These are phyloP conservation scores for Phainopepla nitens DNA, from an alignment of 2,113 vertebrate species.

Conservation along the genomic window DNA sequence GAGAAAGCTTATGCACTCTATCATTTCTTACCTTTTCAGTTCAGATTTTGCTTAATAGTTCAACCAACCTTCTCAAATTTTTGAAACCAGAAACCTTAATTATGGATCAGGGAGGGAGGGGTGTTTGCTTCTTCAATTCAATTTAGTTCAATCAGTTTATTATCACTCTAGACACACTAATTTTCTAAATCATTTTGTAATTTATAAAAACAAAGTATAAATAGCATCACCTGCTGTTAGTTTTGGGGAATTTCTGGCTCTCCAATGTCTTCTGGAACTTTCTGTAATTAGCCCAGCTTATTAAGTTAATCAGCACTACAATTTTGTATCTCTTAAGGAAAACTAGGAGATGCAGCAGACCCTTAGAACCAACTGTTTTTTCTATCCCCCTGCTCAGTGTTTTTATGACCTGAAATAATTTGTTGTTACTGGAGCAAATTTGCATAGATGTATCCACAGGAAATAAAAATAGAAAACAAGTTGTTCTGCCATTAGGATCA, in stretches of 20 bases:
- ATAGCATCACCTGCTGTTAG: constrained; percentile 8
- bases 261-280: not conserved
- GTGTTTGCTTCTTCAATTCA: not conserved
- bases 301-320: not conserved
- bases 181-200: not conserved
- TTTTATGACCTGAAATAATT: not conserved
- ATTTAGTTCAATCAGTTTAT: not conserved
- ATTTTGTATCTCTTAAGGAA: not conserved
- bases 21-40: not conserved
- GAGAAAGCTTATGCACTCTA: not conserved
- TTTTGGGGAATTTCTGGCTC: not conserved
- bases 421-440: not conserved
- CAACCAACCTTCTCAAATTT: not conserved
- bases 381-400: not conserved
- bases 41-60: not conserved
- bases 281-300: not conserved
- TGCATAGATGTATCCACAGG: not conserved
- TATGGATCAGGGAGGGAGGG: not conserved
- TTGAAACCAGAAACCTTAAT: not conserved
- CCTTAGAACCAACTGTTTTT: not conserved
- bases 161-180: not conserved
- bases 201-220: not conserved
- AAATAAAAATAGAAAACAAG: not conserved
- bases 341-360: not conserved
- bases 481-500: not conserved